phyloP scores from a whole-genome alignment of 2,888 invertebrate genomes.

The Luffia ferchaultella region DNA sequence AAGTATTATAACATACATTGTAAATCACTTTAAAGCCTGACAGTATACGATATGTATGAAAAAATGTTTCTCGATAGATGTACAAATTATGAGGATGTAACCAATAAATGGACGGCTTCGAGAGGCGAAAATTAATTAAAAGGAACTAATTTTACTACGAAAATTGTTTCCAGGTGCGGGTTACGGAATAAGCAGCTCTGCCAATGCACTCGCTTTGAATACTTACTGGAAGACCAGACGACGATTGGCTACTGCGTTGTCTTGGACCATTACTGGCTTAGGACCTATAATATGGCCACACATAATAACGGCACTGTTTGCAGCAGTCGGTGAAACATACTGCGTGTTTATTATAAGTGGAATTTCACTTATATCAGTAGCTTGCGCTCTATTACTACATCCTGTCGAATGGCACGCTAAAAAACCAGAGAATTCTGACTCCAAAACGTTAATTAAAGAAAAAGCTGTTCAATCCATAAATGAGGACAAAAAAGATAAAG shows the following conservation, averaged over 20 bases:
- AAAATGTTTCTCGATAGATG: no score
- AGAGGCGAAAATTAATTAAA: no score
- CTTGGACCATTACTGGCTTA: slow-evolving; percentile 75
- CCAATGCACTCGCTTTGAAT: slow-evolving; percentile 75
- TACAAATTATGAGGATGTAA: neutral
- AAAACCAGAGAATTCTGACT: slow-evolving; percentile 30
- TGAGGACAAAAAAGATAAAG: slow-evolving; percentile 17
- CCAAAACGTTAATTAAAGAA: slow-evolving; percentile 20
- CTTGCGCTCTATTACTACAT: slow-evolving; percentile 73
- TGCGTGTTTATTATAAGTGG: slow-evolving; percentile 73
- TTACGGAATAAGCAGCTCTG: slow-evolving; percentile 71
- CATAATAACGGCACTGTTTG: slow-evolving; percentile 71
- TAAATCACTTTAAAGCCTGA: no score
- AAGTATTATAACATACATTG: no score
- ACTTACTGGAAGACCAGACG: slow-evolving; percentile 77
- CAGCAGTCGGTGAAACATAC: slow-evolving; percentile 70
- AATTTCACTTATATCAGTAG: slow-evolving; percentile 72
- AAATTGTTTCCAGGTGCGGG: slow-evolving; percentile 60
- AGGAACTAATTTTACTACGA: neutral
- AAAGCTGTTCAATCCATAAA: slow-evolving; percentile 24
- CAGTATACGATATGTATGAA: no score
- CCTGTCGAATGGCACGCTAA: slow-evolving; percentile 79
- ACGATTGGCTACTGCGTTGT: slow-evolving; percentile 74
- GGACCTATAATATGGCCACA: slow-evolving; percentile 79
- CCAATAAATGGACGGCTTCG: no score